These are phyloP conservation scores for Forbesichthys agassizii DNA, from an alignment of 2,113 vertebrate species.

Conservation along the genomic window DNA sequence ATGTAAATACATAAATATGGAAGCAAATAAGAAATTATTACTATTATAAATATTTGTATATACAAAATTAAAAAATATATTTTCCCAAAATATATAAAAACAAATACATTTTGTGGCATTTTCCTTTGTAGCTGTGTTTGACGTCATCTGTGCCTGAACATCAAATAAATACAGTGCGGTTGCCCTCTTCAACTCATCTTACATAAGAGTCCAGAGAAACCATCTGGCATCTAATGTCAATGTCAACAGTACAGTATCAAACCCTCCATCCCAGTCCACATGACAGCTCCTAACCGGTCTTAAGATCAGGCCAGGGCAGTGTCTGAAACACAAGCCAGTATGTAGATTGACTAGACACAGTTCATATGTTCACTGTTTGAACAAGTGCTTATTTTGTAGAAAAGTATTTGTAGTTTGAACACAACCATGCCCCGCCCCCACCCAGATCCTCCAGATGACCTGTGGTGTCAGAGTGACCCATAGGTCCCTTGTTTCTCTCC, in stretches of 20 bases:
- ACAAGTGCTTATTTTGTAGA: too few species aligned
- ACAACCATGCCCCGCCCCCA: too few species aligned
- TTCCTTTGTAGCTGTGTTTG: neutral
- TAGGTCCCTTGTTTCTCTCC: slow-evolving; percentile 6
- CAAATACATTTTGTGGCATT: neutral
- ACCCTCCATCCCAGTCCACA: neutral
- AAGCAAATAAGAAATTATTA: neutral
- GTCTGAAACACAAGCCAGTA: slow-evolving; percentile 35
- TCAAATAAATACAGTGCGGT: neutral
- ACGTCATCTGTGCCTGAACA: neutral
- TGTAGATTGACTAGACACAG: slow-evolving; percentile 34
- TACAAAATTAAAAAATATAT: neutral
- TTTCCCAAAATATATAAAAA: neutral
- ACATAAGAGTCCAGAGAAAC: neutral
- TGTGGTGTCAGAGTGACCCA: neutral
- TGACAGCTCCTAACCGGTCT: slow-evolving; percentile 9
- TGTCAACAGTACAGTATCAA: neutral
- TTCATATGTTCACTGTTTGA: neutral
- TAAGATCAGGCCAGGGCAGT: slow-evolving; percentile 13
- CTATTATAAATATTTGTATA: neutral
- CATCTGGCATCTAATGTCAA: too few species aligned
- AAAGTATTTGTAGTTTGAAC: too few species aligned
- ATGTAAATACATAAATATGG: too few species aligned
- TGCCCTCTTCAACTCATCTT: neutral
- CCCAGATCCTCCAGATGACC: neutral